Base-by-base conservation (phyloP, 2,888 invertebrate species). In the Prionchulus punctatus region DNA sequence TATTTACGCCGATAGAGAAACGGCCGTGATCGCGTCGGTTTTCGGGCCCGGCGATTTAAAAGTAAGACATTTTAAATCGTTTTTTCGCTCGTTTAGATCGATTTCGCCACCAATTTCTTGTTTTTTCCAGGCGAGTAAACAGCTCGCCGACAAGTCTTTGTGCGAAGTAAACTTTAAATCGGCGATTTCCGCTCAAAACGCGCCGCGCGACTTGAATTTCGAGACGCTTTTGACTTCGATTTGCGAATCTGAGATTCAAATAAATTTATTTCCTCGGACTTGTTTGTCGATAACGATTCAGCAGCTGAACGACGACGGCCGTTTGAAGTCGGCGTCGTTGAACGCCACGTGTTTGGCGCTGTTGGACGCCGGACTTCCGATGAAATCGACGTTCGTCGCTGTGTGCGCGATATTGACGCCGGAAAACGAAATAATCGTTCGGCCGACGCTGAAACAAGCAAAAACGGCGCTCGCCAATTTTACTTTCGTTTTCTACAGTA, bases 361-460 rank as follows among this genome's bases (percentile, higher is more conserved):
- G 30, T 25, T 55, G 25, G 55, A 55, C 30, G 30, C 55, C n/a
- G 55, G 49, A 30, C 50, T 55, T 7, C 55, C 55, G 3, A 55
- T 55, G 55, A 47, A 23, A 30, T 4, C 2, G 2, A 53, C 30
- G 18, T 52, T 55, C 23, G 55, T 31, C 3, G 48, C 50, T 2
- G 55, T 55, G 12, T 52, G n/a, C 3, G 45, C 51, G 18, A n/a
- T 23, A 7, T 7, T n/a, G 7, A 23, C 12, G 12, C 12, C 12
- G 23, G 18, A 45, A 45, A 45, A 45, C 23, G 18, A n/a, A 23
- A 7, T 45, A 23, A 23, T 45, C n/a, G n/a, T n/a, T n/a, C n/a
- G n/a, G n/a, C n/a, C n/a, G n/a, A n/a, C n/a, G n/a, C n/a, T n/a
- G n/a, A n/a, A n/a, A n/a, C n/a, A n/a, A n/a, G n/a, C n/a, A n/a